Conservation (phyloP, 2,888 invertebrate genomes). For the Heliconius hortense region DNA sequence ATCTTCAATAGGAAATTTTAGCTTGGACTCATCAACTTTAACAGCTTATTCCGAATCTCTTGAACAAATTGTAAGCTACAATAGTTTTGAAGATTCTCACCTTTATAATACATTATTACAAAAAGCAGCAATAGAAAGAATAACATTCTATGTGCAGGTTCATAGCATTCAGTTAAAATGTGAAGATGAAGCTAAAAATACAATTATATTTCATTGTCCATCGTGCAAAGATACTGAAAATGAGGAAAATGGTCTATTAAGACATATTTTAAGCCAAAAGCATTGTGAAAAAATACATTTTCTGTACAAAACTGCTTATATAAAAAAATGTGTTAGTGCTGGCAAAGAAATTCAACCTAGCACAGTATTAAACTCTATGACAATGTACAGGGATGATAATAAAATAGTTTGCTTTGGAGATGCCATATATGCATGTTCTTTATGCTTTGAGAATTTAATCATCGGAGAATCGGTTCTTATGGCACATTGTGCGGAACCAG, state of each 20-base stretch:
- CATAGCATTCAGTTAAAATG: conserved; percentile 69
- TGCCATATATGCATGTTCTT: conserved; percentile 68
- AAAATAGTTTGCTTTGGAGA: conserved; percentile 78
- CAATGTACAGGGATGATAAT: conserved; percentile 73
- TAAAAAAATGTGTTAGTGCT: conserved; percentile 67
- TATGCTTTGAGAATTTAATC: conserved; percentile 72
- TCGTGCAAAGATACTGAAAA: conserved; percentile 58
- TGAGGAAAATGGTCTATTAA: conserved; percentile 64
- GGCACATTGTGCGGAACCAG: conserved; percentile 62
- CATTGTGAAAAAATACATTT: conserved; percentile 76
- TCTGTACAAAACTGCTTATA: conserved; percentile 73
- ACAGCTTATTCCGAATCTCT: conserved; percentile 73
- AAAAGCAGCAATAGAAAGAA: conserved; percentile 69
- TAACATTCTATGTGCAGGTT: conserved; percentile 73
- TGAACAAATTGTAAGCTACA: conserved; percentile 69
- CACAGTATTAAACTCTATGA: conserved; percentile 73
- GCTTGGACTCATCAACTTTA: conserved; percentile 64
- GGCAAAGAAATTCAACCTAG: conserved; percentile 75
- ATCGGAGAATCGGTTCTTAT: conserved; percentile 71
- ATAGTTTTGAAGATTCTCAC: conserved; percentile 68
- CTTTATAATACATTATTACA: conserved; percentile 61
- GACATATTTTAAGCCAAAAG: conserved; percentile 63
- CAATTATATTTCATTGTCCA: conserved; percentile 64
- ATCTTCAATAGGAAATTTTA: conserved; percentile 74
- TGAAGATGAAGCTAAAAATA: conserved; percentile 54